Evolutionary conservation across 2,797 vertebrate species (phyloP).

Genomic region (Scolopax bukidnonensis): DNA sequence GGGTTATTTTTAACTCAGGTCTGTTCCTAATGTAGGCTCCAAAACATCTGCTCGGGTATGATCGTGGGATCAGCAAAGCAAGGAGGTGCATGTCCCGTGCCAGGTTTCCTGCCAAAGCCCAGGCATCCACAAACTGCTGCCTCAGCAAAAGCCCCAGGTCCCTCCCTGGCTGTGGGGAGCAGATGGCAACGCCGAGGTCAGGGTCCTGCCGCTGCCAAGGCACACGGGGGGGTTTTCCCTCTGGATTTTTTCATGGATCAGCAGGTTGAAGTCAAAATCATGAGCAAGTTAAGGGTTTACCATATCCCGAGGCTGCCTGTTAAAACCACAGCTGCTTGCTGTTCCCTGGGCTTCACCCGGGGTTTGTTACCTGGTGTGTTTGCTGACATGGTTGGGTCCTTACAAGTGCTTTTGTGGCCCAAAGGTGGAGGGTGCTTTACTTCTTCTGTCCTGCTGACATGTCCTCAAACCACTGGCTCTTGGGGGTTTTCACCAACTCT

Average conservation of each 20-base stretch:
- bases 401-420: neutral
- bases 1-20: neutral
- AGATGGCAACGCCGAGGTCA: accelerated
- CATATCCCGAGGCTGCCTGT: neutral
- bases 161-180: neutral
- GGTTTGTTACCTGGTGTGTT: accelerated
- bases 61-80: neutral
- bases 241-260: neutral
- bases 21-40: neutral
- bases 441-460: neutral
- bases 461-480: neutral
- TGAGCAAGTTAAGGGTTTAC: neutral
- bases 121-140: neutral
- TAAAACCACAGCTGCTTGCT: neutral
- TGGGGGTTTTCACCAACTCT: neutral
- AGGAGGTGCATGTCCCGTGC: neutral
- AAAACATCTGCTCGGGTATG: neutral
- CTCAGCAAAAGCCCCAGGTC: accelerated
- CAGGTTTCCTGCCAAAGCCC: neutral
- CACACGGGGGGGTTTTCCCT: neutral
- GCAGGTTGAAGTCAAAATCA: neutral
- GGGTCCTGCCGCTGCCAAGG: neutral
- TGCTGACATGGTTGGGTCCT: neutral
- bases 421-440: neutral
- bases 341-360: neutral